Conservation (phyloP, 92 coral and sea anemone species). For the Siderastrea siderea region DNA sequence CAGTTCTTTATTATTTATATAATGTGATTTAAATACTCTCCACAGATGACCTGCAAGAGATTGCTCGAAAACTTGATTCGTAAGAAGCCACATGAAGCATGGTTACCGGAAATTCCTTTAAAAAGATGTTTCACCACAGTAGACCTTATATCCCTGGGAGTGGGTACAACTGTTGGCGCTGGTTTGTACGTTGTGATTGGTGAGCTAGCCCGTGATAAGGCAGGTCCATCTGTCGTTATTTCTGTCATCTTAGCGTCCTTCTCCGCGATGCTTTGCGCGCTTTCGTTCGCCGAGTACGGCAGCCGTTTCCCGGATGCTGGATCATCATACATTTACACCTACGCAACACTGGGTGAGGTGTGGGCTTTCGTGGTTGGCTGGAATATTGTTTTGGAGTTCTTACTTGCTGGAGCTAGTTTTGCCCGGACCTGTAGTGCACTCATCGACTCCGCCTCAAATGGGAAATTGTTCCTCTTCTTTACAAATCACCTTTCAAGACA, state of each 20-base stretch:
- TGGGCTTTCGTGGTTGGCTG: constrained; percentile 93
- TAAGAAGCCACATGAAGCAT: constrained; percentile 29
- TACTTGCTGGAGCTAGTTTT: constrained; percentile 76
- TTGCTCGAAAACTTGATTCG: constrained; percentile 56
- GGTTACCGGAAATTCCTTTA: constrained; percentile 48
- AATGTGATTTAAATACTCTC: background rate
- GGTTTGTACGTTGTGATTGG: constrained; percentile 90
- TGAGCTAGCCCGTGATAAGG: constrained; percentile 76
- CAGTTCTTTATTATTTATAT: background rate
- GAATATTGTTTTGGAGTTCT: constrained; percentile 86
- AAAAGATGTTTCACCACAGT: constrained; percentile 72
- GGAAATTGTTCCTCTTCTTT: constrained; percentile 56
- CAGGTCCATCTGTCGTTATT: constrained; percentile 89
- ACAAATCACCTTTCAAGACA: constrained; percentile 32
- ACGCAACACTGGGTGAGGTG: constrained; percentile 86
- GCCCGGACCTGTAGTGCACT: constrained; percentile 84
- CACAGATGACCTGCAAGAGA: constrained; percentile 25
- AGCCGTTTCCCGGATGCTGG: constrained; percentile 93
- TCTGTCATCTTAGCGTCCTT: constrained; percentile 81
- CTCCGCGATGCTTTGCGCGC: constrained; percentile 82
- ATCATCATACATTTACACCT: constrained; percentile 90
- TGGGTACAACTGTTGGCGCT: constrained; percentile 79
- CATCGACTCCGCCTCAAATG: constrained; percentile 77
- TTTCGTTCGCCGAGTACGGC: constrained; percentile 93
- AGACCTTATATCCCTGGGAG: constrained; percentile 80